Conservation (phyloP, 2,113 vertebrate species). For the Gymnarchus niloticus region DNA sequence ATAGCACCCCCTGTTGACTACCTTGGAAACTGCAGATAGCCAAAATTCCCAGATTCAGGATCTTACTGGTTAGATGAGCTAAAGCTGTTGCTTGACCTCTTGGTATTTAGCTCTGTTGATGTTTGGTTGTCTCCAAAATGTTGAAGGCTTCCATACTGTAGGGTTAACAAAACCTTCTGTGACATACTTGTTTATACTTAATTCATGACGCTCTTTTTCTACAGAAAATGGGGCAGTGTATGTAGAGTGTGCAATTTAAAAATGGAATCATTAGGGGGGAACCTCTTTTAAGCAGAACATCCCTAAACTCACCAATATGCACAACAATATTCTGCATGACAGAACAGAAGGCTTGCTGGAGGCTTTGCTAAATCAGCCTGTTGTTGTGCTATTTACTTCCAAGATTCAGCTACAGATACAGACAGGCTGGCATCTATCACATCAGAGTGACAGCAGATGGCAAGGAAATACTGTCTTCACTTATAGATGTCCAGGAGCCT, state of each 20-base stretch:
- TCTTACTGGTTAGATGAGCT: not conserved
- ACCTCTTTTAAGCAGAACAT: not conserved
- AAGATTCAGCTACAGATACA: constrained; percentile 30
- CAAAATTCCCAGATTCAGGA: not conserved
- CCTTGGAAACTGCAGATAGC: not conserved
- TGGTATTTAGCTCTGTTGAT: not conserved
- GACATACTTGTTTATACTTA: not conserved
- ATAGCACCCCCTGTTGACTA: not conserved
- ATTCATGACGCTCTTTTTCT: not conserved
- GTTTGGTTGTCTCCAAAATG: not conserved
- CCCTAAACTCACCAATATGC: not conserved
- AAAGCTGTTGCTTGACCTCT: not conserved
- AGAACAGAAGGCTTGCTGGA: not conserved
- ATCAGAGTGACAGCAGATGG: constrained; percentile 12
- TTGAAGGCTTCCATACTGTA: not conserved
- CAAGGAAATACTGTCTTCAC: constrained; percentile 18
- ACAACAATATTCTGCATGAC: not conserved
- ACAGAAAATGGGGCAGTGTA: not conserved
- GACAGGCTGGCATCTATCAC: constrained; percentile 23
- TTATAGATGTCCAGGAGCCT: constrained; percentile 25
- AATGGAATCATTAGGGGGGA: not conserved
- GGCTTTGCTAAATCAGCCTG: not conserved
- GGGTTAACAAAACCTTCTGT: not conserved
- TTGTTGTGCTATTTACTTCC: not conserved
- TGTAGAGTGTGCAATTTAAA: not conserved